A percentile compares a stretch with the other conserved stretches of the same genome.
Conservation (phyloP, 1,140 invertebrate genomes). For the Meloidogyne exigua region DNA sequence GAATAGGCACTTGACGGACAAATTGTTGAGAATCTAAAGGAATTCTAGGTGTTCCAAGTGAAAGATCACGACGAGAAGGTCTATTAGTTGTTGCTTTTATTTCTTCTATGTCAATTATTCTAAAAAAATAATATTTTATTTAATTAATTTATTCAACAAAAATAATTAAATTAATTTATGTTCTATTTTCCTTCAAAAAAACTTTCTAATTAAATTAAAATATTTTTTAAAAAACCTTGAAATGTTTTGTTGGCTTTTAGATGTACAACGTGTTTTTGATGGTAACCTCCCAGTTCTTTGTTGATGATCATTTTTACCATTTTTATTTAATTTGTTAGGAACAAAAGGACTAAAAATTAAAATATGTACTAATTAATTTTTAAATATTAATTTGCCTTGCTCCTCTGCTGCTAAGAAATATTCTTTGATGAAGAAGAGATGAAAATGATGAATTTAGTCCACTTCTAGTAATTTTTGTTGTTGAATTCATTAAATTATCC, state of each 20-base stretch:
- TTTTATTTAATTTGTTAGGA: slow-evolving; percentile 3
- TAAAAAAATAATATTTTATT: slow-evolving; percentile 3
- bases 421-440: slow-evolving; percentile 23
- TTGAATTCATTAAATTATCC: neutral
- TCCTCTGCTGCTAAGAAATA: slow-evolving; percentile 16
- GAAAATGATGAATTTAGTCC: slow-evolving; percentile 17
- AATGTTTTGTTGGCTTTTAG: slow-evolving; percentile 22
- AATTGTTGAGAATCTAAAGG: neutral
- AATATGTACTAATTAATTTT: neutral
- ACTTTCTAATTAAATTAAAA: too few species aligned
- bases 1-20: neutral
- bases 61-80: neutral
- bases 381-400: slow-evolving; percentile 1
- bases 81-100: neutral
- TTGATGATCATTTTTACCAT: neutral
- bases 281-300: neutral
- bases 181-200: too few species aligned
- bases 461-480: neutral
- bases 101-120: slow-evolving; percentile 8
- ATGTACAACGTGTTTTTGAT: neutral
- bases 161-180: too few species aligned
- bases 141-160: too few species aligned
- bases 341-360: slow-evolving; percentile 22
- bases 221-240: neutral
- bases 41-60: neutral